Evolutionary conservation across 2,888 invertebrate genomes (phyloP), one percentile per base, ranked within the genome.

Genomic region (Phorcus lineatus): DNA sequence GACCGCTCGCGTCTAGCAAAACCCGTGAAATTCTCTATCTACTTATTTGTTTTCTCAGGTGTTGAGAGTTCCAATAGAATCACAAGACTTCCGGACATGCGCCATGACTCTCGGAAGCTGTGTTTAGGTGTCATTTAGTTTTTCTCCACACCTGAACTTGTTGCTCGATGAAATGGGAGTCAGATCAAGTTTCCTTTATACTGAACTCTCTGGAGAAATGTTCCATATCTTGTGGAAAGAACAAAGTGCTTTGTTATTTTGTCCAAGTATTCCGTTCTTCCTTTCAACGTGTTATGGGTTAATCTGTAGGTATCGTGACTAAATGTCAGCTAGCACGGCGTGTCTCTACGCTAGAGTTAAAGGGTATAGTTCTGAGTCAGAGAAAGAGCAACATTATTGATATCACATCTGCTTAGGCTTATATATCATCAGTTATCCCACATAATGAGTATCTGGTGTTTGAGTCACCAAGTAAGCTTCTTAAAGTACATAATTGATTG

Each of bases 21-120:
- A 62, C 62, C 62, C 62, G 62, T 62, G 62, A 62, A 62, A 62
- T 62, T 62, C 62, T 62, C 62, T 62, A 62, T 62, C 62, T 62
- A 62, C 62, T 62, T 62, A 62, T 62, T 62, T 62, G 62, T 62
- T 62, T 62, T 62, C 62, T 28, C 62, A 62, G 62, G 62, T 62
- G 62, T 24, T 16, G 62, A 62, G 62, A 28, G 62, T 62, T 62
- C 28, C 62, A 28, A 17, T 24, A 62, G 62, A 62, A 62, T 62
- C 62, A n/a, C 28, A 62, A 24, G 62, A 62, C 62, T 62, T 62
- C 62, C 62, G 62, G 62, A 62, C 62, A 62, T 62, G 62, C 62
- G 62, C 62, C 62, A 62, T 62, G 62, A 62, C 16, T 9, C 28
- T 62, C 28, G 24, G 22, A 24, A 62, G 24, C 28, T 62, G 28